phyloP scores from a whole-genome alignment of 2,113 vertebrate species.

The Pandion haliaetus region DNA sequence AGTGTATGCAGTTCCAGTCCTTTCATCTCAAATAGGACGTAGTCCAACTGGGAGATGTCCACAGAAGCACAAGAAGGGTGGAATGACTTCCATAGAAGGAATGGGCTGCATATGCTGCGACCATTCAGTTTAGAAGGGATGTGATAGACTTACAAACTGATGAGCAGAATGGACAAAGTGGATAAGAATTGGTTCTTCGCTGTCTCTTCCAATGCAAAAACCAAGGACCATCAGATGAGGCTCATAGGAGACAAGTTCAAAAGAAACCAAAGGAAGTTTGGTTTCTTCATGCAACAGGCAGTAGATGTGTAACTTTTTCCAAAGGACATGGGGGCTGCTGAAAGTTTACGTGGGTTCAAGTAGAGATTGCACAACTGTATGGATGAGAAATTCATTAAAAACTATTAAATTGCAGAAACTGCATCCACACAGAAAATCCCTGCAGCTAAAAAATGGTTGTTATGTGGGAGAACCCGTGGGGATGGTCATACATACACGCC shows the following conservation, averaged over 20 bases:
- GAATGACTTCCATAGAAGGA: not conserved
- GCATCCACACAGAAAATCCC: not conserved
- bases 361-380: not conserved
- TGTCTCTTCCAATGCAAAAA: not conserved
- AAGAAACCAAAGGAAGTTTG: not conserved
- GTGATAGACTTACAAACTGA: not conserved
- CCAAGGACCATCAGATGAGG: not conserved
- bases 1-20: not conserved
- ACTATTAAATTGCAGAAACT: not conserved
- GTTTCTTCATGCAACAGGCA: not conserved
- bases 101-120: not conserved
- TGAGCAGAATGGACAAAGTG: not conserved
- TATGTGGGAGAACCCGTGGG: not conserved
- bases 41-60: not conserved
- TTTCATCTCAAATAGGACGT: not conserved
- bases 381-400: not conserved
- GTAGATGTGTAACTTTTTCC: not conserved
- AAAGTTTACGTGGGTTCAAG: not conserved
- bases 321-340: not conserved
- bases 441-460: not conserved
- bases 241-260: not conserved
- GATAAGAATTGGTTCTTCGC: not conserved
- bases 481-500: not conserved
- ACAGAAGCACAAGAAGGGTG: not conserved
- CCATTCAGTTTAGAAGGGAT: not conserved